phyloP scores from a whole-genome alignment of 2,888 invertebrate genomes.

The Lepeophtheirus nordmannii region DNA sequence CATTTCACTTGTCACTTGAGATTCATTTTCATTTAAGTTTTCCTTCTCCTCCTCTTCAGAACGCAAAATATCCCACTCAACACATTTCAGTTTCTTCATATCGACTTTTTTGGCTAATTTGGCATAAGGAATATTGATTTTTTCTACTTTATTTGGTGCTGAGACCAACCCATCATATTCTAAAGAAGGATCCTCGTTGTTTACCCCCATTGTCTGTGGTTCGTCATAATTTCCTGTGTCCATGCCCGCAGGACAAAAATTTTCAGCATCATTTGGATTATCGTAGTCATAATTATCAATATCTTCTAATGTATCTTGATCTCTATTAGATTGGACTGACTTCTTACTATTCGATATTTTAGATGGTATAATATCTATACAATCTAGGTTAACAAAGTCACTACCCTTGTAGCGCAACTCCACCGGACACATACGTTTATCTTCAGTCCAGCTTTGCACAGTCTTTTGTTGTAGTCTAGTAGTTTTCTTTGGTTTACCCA shows the following conservation, averaged over 20 bases:
- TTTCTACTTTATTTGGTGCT: constrained; percentile 45
- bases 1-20: constrained; percentile 15
- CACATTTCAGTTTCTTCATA: constrained; percentile 63
- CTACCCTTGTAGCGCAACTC: constrained; percentile 32
- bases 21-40: not conserved
- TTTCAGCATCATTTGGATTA: constrained; percentile 41
- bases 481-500: constrained; percentile 25
- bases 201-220: constrained; percentile 3
- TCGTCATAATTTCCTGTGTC: constrained; percentile 32
- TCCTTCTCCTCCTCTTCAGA: not conserved
- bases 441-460: constrained; percentile 29
- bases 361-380: not conserved
- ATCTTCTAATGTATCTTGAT: constrained; percentile 32
- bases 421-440: constrained; percentile 31
- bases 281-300: constrained; percentile 41
- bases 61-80: constrained; percentile 51
- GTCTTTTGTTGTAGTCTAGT: constrained; percentile 28
- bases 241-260: constrained; percentile 38
- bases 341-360: not conserved
- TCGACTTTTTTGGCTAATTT: constrained; percentile 69
- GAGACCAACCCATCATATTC: constrained; percentile 44
- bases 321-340: not conserved
- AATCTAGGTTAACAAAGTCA: constrained; percentile 31
- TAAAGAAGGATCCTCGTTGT: too few relatives aligned
- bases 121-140: constrained; percentile 54